Base-by-base conservation (phyloP, 2,113 vertebrate genomes). In the Picathartes gymnocephalus region DNA sequence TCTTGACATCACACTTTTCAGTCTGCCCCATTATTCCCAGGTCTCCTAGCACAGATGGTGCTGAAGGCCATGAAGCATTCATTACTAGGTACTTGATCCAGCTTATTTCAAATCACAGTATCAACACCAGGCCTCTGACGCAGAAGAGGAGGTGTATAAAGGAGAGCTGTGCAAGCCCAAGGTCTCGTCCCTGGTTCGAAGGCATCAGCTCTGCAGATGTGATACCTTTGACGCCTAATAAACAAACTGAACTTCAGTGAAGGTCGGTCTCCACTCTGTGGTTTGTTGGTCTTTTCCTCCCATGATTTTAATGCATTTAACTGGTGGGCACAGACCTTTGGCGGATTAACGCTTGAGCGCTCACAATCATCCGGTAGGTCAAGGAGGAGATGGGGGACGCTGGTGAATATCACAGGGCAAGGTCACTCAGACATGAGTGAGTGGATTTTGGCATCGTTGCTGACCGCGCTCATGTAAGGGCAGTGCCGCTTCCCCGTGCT, bases 401-500 rank as follows among this genome's bases (percentile, higher is more conserved):
- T 2, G 5, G 17, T 13, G 25, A 15, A 2, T 18, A 28, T 20
- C 37, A 3, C 19, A 14, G 0, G 5, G 69, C 64, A 70, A 1
- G 42, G 27, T 37, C 25, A 8, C 7, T 31, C 13, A 7, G 28
- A 3, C 40, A 21, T 1, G 45, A 61, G 6, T 2, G 53, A 17
- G n/a, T 4, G 56, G 25, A 2, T 65, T 35, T 51, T 24, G 50
- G 19, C 10, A 0, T 4, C 28, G 9, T 1, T 15, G 40, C 64
- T 47, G 56, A 4, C 37, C 35, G 33, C 54, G 10, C 44, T 2
- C 17, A 15, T 10, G 1, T 3, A 9, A 25, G 2, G 8, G 23
- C 42, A 3, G 16, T 3, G 51, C 9, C 35, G 0, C 40, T 10
- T 9, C 9, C 20, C 11, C 12, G 1, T 2, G 65, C 31, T 11